Evolutionary conservation across 2,888 invertebrate genomes (phyloP).

Genomic region (Vandiemenella viatica): DNA sequence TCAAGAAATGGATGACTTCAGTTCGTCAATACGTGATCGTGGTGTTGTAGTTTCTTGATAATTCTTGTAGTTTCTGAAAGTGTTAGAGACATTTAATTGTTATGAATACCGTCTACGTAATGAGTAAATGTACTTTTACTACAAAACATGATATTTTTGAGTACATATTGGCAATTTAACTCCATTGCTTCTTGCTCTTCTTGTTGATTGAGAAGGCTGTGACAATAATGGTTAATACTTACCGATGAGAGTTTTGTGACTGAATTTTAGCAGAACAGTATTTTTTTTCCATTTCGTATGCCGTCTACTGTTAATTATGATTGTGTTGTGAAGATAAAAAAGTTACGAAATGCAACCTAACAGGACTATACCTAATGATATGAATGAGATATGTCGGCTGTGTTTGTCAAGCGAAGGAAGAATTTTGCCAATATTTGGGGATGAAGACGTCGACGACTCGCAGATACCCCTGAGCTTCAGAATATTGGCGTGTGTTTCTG

Average conservation of each 20-base stretch:
- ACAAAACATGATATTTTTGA: no score
- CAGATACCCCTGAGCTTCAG: constrained; percentile 38
- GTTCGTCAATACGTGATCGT: no score
- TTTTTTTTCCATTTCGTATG: no score
- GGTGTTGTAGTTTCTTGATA: no score
- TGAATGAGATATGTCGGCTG: constrained; percentile 37
- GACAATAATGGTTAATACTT: constrained; percentile 5
- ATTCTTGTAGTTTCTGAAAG: no score
- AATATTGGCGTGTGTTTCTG: constrained; percentile 47
- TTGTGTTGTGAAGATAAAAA: background rate
- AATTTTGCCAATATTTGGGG: constrained; percentile 42
- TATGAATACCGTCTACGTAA: no score
- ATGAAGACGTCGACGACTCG: constrained; percentile 30
- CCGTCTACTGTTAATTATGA: background rate
- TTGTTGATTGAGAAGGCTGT: background rate
- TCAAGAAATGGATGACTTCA: no score
- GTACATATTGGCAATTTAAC: no score
- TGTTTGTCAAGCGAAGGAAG: constrained; percentile 45
- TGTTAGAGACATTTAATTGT: no score
- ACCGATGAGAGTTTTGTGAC: background rate
- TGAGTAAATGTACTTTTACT: no score
- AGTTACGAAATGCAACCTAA: background rate
- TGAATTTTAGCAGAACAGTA: background rate
- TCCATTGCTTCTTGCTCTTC: no score
- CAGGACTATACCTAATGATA: constrained; percentile 2